Conservation (phyloP, 23 tunicate genomes). For the Trididemnum miniatum region DNA sequence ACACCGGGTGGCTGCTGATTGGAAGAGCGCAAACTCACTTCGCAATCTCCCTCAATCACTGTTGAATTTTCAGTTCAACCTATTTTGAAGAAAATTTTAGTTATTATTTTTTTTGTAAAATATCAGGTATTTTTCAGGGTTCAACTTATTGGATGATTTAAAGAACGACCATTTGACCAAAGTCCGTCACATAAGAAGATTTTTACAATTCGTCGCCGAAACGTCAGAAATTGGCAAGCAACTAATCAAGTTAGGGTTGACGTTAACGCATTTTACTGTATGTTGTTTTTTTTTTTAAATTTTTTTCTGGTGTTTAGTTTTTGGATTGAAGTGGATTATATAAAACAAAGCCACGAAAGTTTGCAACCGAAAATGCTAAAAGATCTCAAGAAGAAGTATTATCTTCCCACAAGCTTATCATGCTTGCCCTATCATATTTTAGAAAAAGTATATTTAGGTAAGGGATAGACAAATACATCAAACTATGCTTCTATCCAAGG, state of each 20-base stretch:
- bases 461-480: too few relatives aligned
- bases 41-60: too few relatives aligned
- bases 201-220: conserved; percentile 8
- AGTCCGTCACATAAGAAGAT: conserved; percentile 22
- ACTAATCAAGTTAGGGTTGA: not conserved
- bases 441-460: conserved; percentile 36
- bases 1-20: too few relatives aligned
- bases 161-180: not conserved
- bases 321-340: conserved; percentile 67
- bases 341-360: conserved; percentile 13
- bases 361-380: not conserved
- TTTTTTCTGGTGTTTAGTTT: too few relatives aligned
- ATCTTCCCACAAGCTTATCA: conserved; percentile 35
- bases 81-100: too few relatives aligned
- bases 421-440: conserved; percentile 35
- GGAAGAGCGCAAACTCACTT: too few relatives aligned
- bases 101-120: not conserved
- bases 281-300: too few relatives aligned
- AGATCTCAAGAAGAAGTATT: conserved; percentile 47
- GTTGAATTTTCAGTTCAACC: too few relatives aligned
- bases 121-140: conserved; percentile 7
- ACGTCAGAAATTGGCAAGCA: not conserved
- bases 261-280: too few relatives aligned
- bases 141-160: conserved; percentile 28
- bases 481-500: too few relatives aligned